These are phyloP conservation scores for Eristalis intricaria DNA, from an alignment of 2,888 invertebrate species.

Conservation along the genomic window DNA sequence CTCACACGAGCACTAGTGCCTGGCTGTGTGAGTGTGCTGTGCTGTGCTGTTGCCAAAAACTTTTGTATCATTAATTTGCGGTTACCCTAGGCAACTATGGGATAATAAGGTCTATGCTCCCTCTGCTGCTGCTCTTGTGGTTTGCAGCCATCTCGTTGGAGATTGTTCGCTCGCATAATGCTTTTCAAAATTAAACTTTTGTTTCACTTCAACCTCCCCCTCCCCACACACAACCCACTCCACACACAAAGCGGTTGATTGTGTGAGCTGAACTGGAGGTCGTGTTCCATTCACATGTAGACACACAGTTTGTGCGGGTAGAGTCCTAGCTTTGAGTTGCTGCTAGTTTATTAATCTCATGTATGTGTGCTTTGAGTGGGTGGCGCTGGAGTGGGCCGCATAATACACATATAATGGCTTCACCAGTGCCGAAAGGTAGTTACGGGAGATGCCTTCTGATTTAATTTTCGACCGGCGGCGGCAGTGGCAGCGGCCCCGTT, in stretches of 20 bases:
- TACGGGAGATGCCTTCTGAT: neutral
- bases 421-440: neutral
- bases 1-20: neutral
- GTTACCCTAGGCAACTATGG: slow-evolving; percentile 41
- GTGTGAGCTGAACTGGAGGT: neutral
- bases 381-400: neutral
- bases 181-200: slow-evolving; percentile 34
- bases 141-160: slow-evolving; percentile 4
- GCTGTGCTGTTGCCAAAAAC: slow-evolving; percentile 23
- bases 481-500: neutral
- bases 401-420: slow-evolving; percentile 1
- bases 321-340: neutral
- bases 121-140: slow-evolving; percentile 12
- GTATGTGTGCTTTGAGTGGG: neutral
- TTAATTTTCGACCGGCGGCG: neutral
- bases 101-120: neutral
- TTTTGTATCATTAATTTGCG: slow-evolving; percentile 56
- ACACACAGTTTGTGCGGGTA: neutral
- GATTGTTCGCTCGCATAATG: slow-evolving; percentile 5
- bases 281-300: neutral
- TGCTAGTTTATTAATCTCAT: neutral
- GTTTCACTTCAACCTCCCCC: neutral
- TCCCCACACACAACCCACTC: neutral
- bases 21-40: neutral
- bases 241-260: neutral